phyloP scores from a whole-genome alignment of 2,888 invertebrate genomes.

The Aleiodes leptofemur region DNA sequence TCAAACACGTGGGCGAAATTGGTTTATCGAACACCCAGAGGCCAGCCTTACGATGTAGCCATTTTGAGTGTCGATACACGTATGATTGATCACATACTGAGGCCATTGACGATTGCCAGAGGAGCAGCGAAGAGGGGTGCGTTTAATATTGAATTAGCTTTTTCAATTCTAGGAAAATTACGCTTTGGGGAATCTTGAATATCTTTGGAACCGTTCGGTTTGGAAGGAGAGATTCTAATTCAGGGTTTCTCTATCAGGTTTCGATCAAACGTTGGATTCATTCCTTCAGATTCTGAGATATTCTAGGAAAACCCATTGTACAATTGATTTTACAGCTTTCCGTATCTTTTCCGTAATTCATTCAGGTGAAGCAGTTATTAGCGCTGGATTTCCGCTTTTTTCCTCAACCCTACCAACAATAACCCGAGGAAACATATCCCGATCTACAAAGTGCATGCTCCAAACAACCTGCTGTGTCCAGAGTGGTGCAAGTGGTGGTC shows the following conservation, averaged over 20 bases:
- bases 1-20: constrained; percentile 61
- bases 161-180: not conserved
- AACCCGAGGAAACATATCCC: constrained; percentile 78
- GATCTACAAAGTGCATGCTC: constrained; percentile 77
- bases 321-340: no score
- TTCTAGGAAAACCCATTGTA: not conserved
- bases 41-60: constrained; percentile 70
- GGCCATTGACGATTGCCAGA: constrained; percentile 59
- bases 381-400: constrained; percentile 80
- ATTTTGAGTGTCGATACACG: constrained; percentile 64
- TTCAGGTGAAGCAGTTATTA: constrained; percentile 79
- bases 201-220: no score
- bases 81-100: constrained; percentile 57
- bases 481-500: constrained; percentile 81
- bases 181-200: no score
- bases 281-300: not conserved
- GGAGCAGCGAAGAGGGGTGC: constrained; percentile 62
- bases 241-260: no score
- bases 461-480: constrained; percentile 82
- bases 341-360: constrained; percentile 19
- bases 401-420: constrained; percentile 76
- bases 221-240: no score
- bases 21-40: constrained; percentile 68
- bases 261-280: no score
- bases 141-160: constrained; percentile 3